Conservation (phyloP, 2,888 invertebrate genomes). For the Cheilosia urbana region DNA sequence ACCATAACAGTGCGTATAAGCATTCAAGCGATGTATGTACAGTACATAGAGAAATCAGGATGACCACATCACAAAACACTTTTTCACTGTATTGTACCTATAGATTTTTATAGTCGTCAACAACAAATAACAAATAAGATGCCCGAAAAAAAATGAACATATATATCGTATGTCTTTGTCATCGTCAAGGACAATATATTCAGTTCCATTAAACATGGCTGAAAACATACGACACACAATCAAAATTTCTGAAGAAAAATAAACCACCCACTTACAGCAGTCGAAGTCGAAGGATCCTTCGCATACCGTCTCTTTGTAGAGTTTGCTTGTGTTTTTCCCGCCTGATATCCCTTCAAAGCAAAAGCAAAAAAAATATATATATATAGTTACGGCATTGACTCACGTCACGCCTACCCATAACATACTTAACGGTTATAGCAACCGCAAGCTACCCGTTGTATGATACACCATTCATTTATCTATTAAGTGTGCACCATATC, state of each 20-base stretch:
- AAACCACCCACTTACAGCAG: conserved; percentile 22
- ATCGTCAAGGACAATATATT: conserved; percentile 27
- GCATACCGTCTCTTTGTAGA: not conserved
- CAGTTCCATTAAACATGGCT: conserved; percentile 30
- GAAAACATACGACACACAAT: conserved; percentile 22
- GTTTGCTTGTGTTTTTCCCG: conserved; percentile 7
- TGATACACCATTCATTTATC: too few relatives aligned
- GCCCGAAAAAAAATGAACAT: conserved; percentile 41
- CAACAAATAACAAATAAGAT: conserved; percentile 18
- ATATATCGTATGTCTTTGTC: conserved; percentile 7
- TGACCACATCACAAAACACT: conserved; percentile 20
- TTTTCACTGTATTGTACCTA: conserved; percentile 17
- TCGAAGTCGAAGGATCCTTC: conserved; percentile 1
- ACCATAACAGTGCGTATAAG: not conserved
- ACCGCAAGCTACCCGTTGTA: too few relatives aligned
- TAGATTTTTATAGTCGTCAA: not conserved
- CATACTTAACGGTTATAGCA: too few relatives aligned
- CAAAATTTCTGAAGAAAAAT: conserved; percentile 33
- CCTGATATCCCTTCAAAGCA: not conserved
- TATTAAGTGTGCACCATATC: too few relatives aligned
- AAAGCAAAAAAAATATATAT: conserved; percentile 3
- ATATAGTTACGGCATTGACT: too few relatives aligned
- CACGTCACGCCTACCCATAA: too few relatives aligned
- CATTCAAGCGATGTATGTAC: not conserved
- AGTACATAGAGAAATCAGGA: not conserved